Conservation (phyloP, 92 coral and sea anemone species). For the Paramuricea clavata region DNA sequence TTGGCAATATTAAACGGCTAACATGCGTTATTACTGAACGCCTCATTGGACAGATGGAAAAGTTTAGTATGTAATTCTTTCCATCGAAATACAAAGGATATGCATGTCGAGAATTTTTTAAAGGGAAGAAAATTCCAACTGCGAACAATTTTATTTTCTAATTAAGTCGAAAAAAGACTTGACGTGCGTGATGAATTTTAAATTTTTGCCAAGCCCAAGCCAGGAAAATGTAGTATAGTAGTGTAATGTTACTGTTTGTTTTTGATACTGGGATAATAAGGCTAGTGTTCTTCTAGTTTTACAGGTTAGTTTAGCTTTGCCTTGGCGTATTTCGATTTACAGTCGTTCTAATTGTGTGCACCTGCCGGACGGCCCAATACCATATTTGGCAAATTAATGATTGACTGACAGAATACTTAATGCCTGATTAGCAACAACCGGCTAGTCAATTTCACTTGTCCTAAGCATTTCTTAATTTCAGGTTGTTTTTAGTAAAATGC, state of each 20-base stretch:
- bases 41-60: no score
- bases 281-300: neutral
- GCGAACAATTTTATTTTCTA: conserved; percentile 15
- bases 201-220: neutral
- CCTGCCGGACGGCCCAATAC: neutral
- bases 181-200: neutral
- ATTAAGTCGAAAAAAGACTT: neutral
- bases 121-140: neutral
- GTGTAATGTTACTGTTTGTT: no score
- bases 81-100: neutral
- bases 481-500: neutral
- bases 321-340: neutral
- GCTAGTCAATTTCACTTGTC: no score
- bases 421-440: neutral
- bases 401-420: conserved; percentile 4
- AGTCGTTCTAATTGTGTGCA: neutral
- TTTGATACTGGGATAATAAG: neutral
- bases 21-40: no score
- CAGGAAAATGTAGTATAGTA: neutral
- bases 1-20: no score
- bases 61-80: no score
- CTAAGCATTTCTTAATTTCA: no score
- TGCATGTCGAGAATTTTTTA: neutral
- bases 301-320: neutral
- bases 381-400: conserved; percentile 24